These are phyloP conservation scores for Dolichotis patagonum DNA, from an alignment of 2,113 vertebrate species.

Conservation along the genomic window DNA sequence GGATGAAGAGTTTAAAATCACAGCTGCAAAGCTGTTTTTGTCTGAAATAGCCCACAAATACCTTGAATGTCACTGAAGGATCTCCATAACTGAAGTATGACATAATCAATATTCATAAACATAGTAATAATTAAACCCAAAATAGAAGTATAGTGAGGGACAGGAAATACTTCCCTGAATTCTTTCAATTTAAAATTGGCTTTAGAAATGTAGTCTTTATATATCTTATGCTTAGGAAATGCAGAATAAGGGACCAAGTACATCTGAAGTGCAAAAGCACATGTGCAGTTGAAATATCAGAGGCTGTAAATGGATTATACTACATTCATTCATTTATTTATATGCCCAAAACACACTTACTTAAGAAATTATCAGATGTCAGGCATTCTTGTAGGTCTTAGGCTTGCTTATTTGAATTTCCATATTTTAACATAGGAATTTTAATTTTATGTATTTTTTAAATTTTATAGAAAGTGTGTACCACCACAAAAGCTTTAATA, in stretches of 20 bases:
- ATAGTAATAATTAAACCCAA: background rate
- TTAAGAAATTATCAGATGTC: background rate
- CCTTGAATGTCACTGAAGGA: background rate
- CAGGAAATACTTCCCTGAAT: background rate
- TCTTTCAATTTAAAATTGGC: background rate
- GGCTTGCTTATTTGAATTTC: conserved; percentile 7
- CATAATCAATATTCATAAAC: conserved; percentile 35
- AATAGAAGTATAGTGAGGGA: background rate
- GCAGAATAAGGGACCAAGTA: background rate
- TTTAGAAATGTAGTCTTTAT: conserved; percentile 27
- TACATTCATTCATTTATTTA: conserved; percentile 11
- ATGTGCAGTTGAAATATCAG: background rate
- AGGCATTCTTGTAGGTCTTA: background rate
- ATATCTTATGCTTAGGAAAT: background rate
- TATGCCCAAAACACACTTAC: background rate
- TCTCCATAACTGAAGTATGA: background rate
- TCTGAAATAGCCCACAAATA: background rate
- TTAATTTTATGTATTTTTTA: conserved; percentile 17
- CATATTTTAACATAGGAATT: conserved; percentile 29
- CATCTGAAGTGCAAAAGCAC: background rate
- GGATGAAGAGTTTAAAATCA: conserved; percentile 10
- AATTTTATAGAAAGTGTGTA: conserved; percentile 29
- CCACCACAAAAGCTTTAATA: background rate
- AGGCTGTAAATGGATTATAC: background rate
- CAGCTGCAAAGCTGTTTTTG: background rate